Evolutionary conservation across 2,888 invertebrate genomes (phyloP).

Genomic region (Eutolmus rufibarbis): DNA sequence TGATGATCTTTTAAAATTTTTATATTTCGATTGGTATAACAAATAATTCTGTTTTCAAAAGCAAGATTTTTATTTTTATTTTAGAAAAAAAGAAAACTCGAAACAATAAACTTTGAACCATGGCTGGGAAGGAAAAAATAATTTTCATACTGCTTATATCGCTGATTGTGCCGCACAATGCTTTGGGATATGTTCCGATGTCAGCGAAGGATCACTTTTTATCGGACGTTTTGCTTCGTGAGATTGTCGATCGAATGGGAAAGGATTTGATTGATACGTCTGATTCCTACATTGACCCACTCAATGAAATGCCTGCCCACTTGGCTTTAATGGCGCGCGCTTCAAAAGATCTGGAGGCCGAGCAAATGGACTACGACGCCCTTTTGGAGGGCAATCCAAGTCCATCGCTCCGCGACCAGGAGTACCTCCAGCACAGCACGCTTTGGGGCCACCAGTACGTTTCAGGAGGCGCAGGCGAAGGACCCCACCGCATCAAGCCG

Average conservation of each 20-base stretch:
- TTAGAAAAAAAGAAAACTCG: background rate
- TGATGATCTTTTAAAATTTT: no score
- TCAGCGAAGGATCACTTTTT: slow-evolving; percentile 69
- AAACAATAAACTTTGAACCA: background rate
- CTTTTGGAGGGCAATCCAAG: slow-evolving; percentile 74
- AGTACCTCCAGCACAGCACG: slow-evolving; percentile 82
- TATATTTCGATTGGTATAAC: no score
- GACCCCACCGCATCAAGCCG: slow-evolving; percentile 58
- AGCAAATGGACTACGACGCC: slow-evolving; percentile 77
- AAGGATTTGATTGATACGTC: slow-evolving; percentile 74
- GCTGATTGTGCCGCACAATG: slow-evolving; percentile 11
- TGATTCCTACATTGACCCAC: slow-evolving; percentile 63
- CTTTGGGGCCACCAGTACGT: slow-evolving; percentile 80
- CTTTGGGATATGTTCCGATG: slow-evolving; percentile 46
- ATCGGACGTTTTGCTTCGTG: slow-evolving; percentile 76
- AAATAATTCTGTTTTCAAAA: background rate
- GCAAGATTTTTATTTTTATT: background rate
- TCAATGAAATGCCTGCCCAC: slow-evolving; percentile 56
- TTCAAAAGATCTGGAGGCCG: slow-evolving; percentile 67
- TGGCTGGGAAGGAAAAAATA: background rate
- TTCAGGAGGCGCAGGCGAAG: slow-evolving; percentile 79
- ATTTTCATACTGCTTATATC: slow-evolving; percentile 18
- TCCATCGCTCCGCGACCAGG: slow-evolving; percentile 85
- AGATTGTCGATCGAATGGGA: slow-evolving; percentile 80
- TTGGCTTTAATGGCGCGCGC: slow-evolving; percentile 65